Evolutionary conservation across 2,888 invertebrate species (phyloP).

Genomic region (Orchesella flavescens): DNA sequence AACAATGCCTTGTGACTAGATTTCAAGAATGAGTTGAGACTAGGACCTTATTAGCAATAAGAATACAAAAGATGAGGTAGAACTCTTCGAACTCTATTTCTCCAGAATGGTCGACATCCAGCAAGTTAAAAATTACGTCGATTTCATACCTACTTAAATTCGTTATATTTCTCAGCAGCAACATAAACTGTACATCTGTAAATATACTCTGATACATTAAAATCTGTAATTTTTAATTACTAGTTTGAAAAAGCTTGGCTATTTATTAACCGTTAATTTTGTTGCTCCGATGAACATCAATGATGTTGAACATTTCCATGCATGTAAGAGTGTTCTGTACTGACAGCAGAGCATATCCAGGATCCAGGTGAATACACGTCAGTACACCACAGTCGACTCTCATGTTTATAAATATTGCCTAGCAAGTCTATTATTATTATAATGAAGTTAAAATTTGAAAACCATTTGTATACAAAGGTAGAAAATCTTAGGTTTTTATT

Average conservation of each 20-base stretch:
- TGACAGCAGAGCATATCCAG: slow-evolving; percentile 71
- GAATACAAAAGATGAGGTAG: slow-evolving; percentile 73
- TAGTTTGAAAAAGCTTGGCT: too few species aligned
- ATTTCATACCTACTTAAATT: slow-evolving; percentile 70
- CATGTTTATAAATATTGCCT: slow-evolving; percentile 45
- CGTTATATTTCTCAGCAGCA: slow-evolving; percentile 71
- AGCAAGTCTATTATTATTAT: not conserved
- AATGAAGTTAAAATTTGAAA: not conserved
- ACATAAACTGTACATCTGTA: slow-evolving; percentile 72
- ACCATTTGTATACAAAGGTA: too few species aligned
- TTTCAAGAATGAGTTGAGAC: not conserved
- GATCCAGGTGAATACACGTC: slow-evolving; percentile 71
- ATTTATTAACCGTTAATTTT: slow-evolving; percentile 70
- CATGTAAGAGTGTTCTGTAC: slow-evolving; percentile 70
- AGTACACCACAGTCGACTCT: slow-evolving; percentile 63
- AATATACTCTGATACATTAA: too few species aligned
- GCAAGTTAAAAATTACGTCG: slow-evolving; percentile 72
- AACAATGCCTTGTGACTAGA: too few species aligned
- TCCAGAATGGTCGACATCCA: slow-evolving; percentile 73
- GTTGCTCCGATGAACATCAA: slow-evolving; percentile 71
- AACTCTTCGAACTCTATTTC: slow-evolving; percentile 73
- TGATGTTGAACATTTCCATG: slow-evolving; percentile 72
- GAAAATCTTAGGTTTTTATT: too few species aligned
- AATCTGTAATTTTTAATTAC: too few species aligned
- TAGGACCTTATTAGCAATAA: slow-evolving; percentile 72